Percentiles rank a stretch among this genome's conserved stretches.
These are phyloP conservation scores for Tympanuchus pallidicinctus DNA, from an alignment of 2,113 vertebrate genomes.

Conservation along the genomic window DNA sequence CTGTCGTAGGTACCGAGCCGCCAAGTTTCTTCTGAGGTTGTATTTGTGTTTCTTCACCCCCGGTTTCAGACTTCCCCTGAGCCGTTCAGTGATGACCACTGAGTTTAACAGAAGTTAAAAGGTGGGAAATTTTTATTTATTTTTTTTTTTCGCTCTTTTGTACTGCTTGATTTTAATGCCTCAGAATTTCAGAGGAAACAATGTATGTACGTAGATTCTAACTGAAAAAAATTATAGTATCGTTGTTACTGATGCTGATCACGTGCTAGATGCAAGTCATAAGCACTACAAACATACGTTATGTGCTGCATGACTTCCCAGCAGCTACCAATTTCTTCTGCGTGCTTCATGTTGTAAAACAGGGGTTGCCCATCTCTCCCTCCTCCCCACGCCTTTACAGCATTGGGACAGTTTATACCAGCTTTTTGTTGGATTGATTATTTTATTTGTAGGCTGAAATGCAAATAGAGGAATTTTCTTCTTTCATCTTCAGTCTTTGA, in stretches of 20 bases:
- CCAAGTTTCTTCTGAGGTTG: neutral
- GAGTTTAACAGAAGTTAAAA: neutral
- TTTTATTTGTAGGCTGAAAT: neutral
- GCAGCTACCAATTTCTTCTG: neutral
- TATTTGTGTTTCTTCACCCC: neutral
- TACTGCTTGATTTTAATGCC: neutral
- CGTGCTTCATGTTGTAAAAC: accelerated
- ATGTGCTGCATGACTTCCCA: neutral
- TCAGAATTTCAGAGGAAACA: neutral
- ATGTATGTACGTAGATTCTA: accelerated
- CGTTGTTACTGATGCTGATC: neutral
- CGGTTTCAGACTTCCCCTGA: neutral
- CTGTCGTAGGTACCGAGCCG: neutral
- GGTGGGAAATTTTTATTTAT: neutral
- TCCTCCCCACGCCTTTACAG: accelerated
- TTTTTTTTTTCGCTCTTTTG: accelerated
- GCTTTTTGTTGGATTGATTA: neutral
- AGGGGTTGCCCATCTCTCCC: neutral
- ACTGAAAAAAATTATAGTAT: neutral
- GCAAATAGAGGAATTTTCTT: neutral
- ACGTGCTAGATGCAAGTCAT: neutral
- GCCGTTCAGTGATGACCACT: accelerated
- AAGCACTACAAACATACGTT: neutral
- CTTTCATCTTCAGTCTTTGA: neutral
- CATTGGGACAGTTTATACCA: neutral